Evolutionary conservation across 2,113 vertebrate genomes (phyloP), one percentile per base, ranked within the genome.

Genomic region (Spizaetus ornatus): DNA sequence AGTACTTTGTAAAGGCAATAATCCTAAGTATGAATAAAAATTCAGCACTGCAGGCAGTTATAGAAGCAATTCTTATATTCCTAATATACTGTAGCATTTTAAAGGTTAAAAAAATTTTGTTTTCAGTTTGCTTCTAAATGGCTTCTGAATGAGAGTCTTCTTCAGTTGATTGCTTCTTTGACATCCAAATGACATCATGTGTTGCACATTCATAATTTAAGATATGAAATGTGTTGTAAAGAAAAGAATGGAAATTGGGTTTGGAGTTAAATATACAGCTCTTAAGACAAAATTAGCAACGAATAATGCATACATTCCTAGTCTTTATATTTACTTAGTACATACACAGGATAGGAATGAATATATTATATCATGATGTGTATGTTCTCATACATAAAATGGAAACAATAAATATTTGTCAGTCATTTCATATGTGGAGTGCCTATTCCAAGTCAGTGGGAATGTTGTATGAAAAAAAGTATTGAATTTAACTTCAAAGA

Each of bases 21-120:
- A 94, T 95, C 81, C 66, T 84, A 87, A 97, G 81, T 89, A 96
- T 65, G 89, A 95, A 96, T 95, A 95, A 97, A 95, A 94, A 84
- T 93, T 87, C 94, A 96, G 59, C n/a, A 73, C 77, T 95, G 34
- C 21, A 74, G 76, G 61, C 81, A 92, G 73, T 86, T 90, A 89
- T 69, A 96, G 90, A 93, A 94, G 69, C 81, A 69, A 73, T 92
- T 93, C 83, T 86, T 96, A 62, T 47, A 61, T 88, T 93, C 56
- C 50, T 92, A 85, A 94, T 88, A 85, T 8, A 89, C 26, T 82
- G 67, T 47, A 93, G 88, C 70, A 55, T 81, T 93, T 88, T 76
- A 88, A 95, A 73, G 20, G 31, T 81, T 93, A 69, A 90, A 93
- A 96, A 88, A 19, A 7, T 0, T 25, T 90, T 81, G 45, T 43